Conservation (phyloP, 2,797 vertebrate species). For the Anas bernieri region DNA sequence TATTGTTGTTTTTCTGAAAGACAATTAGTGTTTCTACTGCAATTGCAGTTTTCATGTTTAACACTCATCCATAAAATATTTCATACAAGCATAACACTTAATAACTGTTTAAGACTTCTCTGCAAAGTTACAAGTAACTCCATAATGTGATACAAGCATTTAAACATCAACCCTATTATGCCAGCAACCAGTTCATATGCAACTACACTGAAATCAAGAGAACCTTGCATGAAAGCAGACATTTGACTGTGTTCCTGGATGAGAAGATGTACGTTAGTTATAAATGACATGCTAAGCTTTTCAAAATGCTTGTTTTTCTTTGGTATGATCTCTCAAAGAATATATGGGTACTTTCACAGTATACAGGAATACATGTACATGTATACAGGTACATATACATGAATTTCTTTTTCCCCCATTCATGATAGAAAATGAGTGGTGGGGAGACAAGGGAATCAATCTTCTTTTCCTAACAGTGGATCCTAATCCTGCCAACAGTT, state of each 20-base stretch:
- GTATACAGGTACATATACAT: neutral
- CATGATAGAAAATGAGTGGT: neutral
- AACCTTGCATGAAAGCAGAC: neutral
- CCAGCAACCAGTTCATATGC: neutral
- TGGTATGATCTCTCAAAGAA: neutral
- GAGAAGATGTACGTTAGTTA: neutral
- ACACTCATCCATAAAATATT: neutral
- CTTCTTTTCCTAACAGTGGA: neutral
- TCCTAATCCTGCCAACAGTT: neutral
- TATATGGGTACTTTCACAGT: neutral
- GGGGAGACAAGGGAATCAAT: neutral
- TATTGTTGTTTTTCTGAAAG: neutral
- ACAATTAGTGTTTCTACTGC: neutral
- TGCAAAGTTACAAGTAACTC: neutral
- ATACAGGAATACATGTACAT: neutral
- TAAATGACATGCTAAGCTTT: neutral
- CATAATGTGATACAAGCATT: neutral
- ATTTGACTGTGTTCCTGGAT: neutral
- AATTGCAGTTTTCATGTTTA: neutral
- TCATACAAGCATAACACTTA: neutral
- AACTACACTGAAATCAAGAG: neutral
- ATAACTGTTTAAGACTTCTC: neutral
- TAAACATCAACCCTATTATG: neutral
- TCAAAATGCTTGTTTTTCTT: neutral
- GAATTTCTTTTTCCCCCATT: fast-evolving